These are phyloP conservation scores for Zapornia atra DNA, from an alignment of 2,113 vertebrate genomes.

Conservation along the genomic window DNA sequence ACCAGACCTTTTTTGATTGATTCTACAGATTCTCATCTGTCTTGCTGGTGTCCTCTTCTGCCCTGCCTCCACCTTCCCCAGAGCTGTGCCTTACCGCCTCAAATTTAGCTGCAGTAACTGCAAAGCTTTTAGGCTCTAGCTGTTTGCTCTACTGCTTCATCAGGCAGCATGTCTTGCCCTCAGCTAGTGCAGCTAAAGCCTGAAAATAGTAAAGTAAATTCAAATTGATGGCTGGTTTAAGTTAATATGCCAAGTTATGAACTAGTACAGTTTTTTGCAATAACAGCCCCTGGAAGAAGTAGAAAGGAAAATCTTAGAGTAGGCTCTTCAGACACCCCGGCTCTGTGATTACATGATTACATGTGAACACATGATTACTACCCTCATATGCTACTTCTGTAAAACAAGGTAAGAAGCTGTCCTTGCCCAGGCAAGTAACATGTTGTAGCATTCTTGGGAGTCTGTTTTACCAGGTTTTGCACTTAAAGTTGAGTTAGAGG, in stretches of 20 bases:
- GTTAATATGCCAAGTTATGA: neutral
- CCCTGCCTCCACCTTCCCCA: neutral
- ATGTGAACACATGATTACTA: neutral
- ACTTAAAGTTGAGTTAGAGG: neutral
- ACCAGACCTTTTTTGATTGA: neutral
- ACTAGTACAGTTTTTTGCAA: neutral
- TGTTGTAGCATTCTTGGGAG: neutral
- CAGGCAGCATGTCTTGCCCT: neutral
- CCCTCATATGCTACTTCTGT: neutral
- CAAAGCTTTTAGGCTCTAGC: neutral
- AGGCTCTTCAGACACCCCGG: neutral
- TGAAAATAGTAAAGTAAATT: neutral
- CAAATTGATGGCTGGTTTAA: neutral
- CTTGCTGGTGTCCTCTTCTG: neutral
- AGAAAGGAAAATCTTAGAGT: neutral
- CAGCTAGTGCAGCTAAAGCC: neutral
- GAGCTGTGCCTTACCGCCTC: neutral
- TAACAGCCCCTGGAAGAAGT: neutral
- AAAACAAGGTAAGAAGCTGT: neutral
- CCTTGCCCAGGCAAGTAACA: neutral
- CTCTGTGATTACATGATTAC: neutral
- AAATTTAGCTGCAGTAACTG: neutral
- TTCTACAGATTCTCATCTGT: neutral
- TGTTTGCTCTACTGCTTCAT: neutral
- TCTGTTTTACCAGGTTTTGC: neutral